Base-by-base conservation (phyloP, 1,140 invertebrate genomes). In the Macrocentrus cingulum region DNA sequence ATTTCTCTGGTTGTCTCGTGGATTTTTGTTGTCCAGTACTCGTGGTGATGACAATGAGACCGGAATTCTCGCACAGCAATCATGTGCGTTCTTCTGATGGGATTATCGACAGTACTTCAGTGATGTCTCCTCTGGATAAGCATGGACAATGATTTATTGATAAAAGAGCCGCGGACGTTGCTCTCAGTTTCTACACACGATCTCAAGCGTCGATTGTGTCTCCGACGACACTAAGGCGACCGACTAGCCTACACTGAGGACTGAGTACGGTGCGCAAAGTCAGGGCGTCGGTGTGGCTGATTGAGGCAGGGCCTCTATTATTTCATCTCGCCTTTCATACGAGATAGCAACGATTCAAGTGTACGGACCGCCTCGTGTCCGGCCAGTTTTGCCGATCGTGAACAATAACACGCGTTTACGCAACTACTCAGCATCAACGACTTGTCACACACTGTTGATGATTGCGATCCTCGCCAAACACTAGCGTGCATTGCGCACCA, bases 161-260 rank as follows among this genome's bases (percentile, higher is more conserved):
- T 39, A 39, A 39, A 8, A 39, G 29, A 34, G 11, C 6, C 6
- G 13, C 15, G 13, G 7, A 4, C 13, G 36, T 5, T 4, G 3
- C 13, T 15, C 8, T n/a, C 36, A 8, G 36, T 39, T 39, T 8
- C 36, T 39, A 8, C 36, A 8, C 4, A 39, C 11, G 7, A 8
- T 39, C 13, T 39, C 13, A 8, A 39, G 13, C 36, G 36, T 39
- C 36, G 13, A 8, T 39, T 15, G 25, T n/a, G n/a, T n/a, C n/a
- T 11, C 50, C 63, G 67, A 70, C 63, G 60, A 67, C 64, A 64
- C 68, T 61, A 56, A 66, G 61, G 69, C 72, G 72, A 69, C 77
- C 77, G 77, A 75, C 77, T 80, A 80, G 76, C 70, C 75, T 79
- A 72, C 77, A 80, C 77, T 80, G 77, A 79, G 74, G 72, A 74